Evolutionary conservation across 2,888 invertebrate genomes (phyloP).

Genomic region (Dicycla oo): DNA sequence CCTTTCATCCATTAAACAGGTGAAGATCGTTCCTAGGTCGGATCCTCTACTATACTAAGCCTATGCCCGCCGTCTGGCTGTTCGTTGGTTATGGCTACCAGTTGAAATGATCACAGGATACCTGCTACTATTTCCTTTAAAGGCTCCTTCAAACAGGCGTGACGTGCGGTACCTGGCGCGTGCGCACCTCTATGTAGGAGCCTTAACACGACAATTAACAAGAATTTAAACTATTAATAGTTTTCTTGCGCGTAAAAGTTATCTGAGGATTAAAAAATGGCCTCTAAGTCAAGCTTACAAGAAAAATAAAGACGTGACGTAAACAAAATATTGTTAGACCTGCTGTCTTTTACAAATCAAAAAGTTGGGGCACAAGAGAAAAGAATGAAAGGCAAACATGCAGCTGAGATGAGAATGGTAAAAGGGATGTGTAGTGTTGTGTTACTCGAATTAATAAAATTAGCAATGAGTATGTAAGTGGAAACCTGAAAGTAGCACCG

Average conservation of each 20-base stretch:
- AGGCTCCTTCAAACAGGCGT: too few species aligned
- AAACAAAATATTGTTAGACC: not conserved
- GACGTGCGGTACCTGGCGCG: too few species aligned
- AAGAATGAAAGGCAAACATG: not conserved
- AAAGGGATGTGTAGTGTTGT: not conserved
- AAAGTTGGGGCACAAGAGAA: not conserved
- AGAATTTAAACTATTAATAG: not conserved
- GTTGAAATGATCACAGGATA: too few species aligned
- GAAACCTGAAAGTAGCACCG: constrained; percentile 6
- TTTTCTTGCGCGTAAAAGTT: not conserved
- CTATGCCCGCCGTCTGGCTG: too few species aligned
- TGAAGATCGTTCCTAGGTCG: too few species aligned
- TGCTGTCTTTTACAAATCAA: not conserved
- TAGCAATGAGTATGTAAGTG: not conserved
- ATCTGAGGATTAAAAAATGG: not conserved
- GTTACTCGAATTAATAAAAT: not conserved
- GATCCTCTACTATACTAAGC: too few species aligned
- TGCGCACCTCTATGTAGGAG: too few species aligned
- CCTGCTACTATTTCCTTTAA: not conserved
- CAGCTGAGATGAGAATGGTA: not conserved
- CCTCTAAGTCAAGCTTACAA: not conserved
- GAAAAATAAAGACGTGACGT: not conserved
- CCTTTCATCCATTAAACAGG: too few species aligned
- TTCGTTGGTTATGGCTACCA: too few species aligned
- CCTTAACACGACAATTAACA: not conserved